phyloP scores from a whole-genome alignment of 2,797 vertebrate species.

The Crypturellus tataupa region DNA sequence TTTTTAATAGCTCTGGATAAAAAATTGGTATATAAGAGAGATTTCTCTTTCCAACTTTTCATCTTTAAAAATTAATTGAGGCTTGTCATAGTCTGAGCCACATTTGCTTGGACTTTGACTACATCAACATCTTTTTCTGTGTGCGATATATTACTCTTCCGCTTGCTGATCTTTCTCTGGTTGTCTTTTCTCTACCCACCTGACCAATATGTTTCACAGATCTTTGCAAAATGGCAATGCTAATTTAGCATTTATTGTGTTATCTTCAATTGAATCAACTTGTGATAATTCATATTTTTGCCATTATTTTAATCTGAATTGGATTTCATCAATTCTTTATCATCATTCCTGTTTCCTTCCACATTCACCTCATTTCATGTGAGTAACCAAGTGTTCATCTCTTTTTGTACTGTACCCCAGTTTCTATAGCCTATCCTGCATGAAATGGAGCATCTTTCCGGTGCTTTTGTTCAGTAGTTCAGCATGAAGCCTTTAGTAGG shows the following conservation, averaged over 20 bases:
- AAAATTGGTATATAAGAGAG: neutral
- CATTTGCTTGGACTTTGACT: neutral
- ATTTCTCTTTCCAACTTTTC: neutral
- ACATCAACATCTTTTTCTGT: neutral
- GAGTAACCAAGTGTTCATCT: neutral
- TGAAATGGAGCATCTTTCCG: neutral
- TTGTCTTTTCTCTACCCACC: too few relatives aligned
- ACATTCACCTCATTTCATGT: neutral
- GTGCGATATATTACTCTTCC: neutral
- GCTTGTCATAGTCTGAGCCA: neutral
- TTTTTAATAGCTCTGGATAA: neutral
- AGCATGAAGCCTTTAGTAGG: neutral
- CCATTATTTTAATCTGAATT: neutral
- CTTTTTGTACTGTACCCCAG: neutral
- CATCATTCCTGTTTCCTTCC: neutral
- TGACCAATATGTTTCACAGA: too few relatives aligned
- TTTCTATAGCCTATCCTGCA: neutral
- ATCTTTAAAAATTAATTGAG: neutral
- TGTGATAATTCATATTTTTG: neutral
- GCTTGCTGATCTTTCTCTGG: too few relatives aligned
- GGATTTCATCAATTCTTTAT: neutral
- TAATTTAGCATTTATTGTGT: neutral
- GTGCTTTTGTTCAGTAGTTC: neutral
- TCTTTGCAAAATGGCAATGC: too few relatives aligned
- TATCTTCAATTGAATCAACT: neutral